phyloP scores from a whole-genome alignment of 2,888 invertebrate genomes.

The Spatulosminthurus flaviceps region DNA sequence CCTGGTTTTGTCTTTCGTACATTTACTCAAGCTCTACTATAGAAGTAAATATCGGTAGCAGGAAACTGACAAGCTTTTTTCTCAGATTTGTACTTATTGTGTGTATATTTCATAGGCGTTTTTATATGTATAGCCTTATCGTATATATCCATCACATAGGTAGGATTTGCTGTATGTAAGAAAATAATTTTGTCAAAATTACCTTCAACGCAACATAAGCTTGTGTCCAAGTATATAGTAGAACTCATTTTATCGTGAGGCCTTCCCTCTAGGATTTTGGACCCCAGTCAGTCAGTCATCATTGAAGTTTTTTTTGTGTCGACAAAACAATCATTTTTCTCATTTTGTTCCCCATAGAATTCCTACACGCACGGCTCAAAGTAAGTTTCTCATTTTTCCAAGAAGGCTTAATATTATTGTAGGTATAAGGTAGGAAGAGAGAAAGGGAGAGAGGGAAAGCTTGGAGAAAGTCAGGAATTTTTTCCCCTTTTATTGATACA shows the following conservation, averaged over 20 bases:
- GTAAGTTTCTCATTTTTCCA: too few relatives aligned
- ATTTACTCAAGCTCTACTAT: too few relatives aligned
- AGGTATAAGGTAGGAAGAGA: neutral
- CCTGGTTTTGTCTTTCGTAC: neutral
- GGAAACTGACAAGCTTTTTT: too few relatives aligned
- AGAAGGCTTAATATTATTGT: neutral
- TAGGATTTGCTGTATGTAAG: too few relatives aligned
- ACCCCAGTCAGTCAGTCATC: slow-evolving; percentile 25
- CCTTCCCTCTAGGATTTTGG: slow-evolving; percentile 11
- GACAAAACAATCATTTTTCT: slow-evolving; percentile 55
- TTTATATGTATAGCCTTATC: too few relatives aligned
- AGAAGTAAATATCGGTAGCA: too few relatives aligned
- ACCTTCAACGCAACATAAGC: too few relatives aligned
- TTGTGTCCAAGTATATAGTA: neutral
- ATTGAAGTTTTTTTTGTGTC: slow-evolving; percentile 16
- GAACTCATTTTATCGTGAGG: slow-evolving; percentile 27
- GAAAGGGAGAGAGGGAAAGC: neutral
- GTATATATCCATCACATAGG: neutral
- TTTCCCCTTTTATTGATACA: neutral
- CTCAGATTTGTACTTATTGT: too few relatives aligned
- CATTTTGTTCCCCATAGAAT: slow-evolving; percentile 51
- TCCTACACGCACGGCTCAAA: slow-evolving; percentile 13
- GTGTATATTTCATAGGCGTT: too few relatives aligned
- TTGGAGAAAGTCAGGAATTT: neutral
- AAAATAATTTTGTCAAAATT: too few relatives aligned